These are phyloP conservation scores for Psittacara wagleri DNA, from an alignment of 2,113 vertebrate species.

Conservation along the genomic window DNA sequence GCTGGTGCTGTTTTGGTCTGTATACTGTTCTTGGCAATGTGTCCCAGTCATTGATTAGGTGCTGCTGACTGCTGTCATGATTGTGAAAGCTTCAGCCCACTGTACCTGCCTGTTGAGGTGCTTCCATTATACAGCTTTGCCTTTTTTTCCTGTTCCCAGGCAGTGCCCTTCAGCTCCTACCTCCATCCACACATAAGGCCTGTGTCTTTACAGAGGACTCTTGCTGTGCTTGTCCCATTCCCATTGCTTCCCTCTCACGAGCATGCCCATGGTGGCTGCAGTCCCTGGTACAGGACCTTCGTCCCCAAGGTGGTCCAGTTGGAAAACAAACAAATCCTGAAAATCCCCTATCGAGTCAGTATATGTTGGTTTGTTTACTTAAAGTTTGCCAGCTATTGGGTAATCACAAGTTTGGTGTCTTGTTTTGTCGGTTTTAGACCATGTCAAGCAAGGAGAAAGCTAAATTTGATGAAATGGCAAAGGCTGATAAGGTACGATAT, in stretches of 20 bases:
- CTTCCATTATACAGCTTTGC: not conserved
- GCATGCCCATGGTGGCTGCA: not conserved
- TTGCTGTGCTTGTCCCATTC: not conserved
- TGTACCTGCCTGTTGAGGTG: not conserved
- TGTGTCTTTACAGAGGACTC: not conserved
- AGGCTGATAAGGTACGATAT: conserved; percentile 87
- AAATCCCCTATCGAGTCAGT: not conserved
- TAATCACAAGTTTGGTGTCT: not conserved
- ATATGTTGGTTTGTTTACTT: not conserved
- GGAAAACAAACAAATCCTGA: conserved; percentile 39
- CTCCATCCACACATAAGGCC: not conserved
- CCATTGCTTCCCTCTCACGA: not conserved
- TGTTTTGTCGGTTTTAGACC: conserved; percentile 67
- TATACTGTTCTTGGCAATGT: not conserved
- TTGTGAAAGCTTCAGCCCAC: accelerated
- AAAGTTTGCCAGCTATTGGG: conserved; percentile 32
- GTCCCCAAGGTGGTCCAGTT: conserved; percentile 4
- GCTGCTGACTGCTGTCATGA: not conserved
- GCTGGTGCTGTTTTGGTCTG: not conserved
- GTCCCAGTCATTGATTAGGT: not conserved
- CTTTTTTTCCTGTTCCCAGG: not conserved
- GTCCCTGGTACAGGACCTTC: not conserved
- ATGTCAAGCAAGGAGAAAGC: conserved; percentile 88
- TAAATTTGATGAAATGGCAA: conserved; percentile 89
- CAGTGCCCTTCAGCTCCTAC: not conserved